Conservation (phyloP, 2,113 vertebrate genomes). For the Callaeas wilsoni region DNA sequence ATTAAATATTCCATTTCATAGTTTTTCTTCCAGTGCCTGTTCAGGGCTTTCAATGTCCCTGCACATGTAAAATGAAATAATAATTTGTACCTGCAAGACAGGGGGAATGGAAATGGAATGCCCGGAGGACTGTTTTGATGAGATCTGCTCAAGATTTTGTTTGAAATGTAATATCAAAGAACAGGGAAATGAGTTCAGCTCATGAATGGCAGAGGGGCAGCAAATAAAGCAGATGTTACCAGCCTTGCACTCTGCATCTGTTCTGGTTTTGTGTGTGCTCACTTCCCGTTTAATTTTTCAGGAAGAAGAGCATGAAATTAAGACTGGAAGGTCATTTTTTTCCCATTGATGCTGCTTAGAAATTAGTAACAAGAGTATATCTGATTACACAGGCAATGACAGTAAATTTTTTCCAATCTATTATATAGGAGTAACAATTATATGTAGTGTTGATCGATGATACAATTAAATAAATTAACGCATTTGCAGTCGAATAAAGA, state of each 20-base stretch:
- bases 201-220: constrained; percentile 16
- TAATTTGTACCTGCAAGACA: constrained; percentile 54
- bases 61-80: constrained; percentile 50
- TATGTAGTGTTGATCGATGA: constrained; percentile 38
- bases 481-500: constrained; percentile 42
- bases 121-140: constrained; percentile 46
- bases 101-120: constrained; percentile 15
- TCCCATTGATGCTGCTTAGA: background rate
- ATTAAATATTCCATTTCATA: constrained; percentile 63
- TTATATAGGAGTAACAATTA: constrained; percentile 15
- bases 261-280: background rate
- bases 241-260: background rate
- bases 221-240: constrained; percentile 35
- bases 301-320: constrained; percentile 52
- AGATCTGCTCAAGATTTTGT: constrained; percentile 52
- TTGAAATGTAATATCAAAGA: constrained; percentile 54
- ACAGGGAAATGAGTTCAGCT: constrained; percentile 20
- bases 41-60: constrained; percentile 9
- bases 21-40: constrained; percentile 6
- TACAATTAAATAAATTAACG: constrained; percentile 54
- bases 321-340: constrained; percentile 33
- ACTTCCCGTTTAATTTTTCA: constrained; percentile 32
- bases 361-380: constrained; percentile 28
- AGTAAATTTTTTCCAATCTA: constrained; percentile 17
- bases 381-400: constrained; percentile 20